These are phyloP conservation scores for Furcula furcula DNA, from an alignment of 2,888 invertebrate species.

Conservation along the genomic window DNA sequence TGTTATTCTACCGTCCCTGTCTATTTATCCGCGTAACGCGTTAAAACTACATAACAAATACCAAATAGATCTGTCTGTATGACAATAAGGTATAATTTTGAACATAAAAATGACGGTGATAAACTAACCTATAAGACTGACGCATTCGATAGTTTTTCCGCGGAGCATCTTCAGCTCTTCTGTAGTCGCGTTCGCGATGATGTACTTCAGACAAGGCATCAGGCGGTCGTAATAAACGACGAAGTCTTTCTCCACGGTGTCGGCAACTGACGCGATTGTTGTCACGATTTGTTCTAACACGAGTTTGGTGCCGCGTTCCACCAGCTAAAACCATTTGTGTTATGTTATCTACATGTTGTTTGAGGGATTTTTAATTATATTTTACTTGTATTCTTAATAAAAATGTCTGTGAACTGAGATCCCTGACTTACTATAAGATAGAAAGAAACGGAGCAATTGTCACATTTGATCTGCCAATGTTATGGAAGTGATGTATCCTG, in stretches of 20 bases:
- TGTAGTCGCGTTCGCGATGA: constrained; percentile 95
- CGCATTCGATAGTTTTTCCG: constrained; percentile 99
- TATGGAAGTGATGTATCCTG: constrained; percentile 72
- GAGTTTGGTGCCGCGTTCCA: constrained; percentile 96
- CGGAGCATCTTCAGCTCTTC: constrained; percentile 94
- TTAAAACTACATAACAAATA: too few relatives aligned
- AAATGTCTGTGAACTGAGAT: constrained; percentile 72
- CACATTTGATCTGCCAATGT: constrained; percentile 73
- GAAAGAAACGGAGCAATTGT: constrained; percentile 67
- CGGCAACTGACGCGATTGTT: constrained; percentile 98
- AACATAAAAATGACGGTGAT: too few relatives aligned
- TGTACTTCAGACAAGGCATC: constrained; percentile 98
- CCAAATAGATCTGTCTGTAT: too few relatives aligned
- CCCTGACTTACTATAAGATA: constrained; percentile 60
- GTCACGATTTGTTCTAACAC: constrained; percentile 99
- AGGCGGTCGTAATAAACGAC: constrained; percentile 95
- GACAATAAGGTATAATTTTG: too few relatives aligned
- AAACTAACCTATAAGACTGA: constrained; percentile 94
- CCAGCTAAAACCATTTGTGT: constrained; percentile 76
- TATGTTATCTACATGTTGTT: background rate
- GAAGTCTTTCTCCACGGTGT: constrained; percentile 98
- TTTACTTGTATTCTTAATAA: background rate
- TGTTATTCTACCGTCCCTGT: too few relatives aligned
- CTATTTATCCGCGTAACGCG: too few relatives aligned
- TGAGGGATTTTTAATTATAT: background rate